Percentiles rank a stretch among this genome's conserved stretches.
phyloP scores from a whole-genome alignment of 23 tunicate genomes.

The Styela plicata region DNA sequence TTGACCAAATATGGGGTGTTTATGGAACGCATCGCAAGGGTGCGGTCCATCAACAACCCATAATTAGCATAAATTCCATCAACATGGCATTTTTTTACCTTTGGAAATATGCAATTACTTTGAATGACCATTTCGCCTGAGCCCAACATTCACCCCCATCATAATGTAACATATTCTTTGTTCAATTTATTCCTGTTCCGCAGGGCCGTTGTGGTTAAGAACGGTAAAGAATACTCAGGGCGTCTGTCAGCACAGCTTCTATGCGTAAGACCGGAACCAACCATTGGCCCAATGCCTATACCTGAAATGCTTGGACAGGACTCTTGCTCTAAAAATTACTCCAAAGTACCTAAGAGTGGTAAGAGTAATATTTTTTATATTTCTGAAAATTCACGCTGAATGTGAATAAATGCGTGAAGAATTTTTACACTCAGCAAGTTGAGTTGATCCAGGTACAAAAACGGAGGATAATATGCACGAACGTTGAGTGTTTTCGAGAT shows the following conservation, averaged over 20 bases:
- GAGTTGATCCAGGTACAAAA: no score
- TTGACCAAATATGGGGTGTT: background rate
- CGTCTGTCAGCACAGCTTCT: background rate
- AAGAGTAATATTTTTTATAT: background rate
- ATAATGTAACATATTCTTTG: no score
- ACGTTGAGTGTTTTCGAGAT: no score
- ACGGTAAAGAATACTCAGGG: background rate
- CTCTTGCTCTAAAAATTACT: background rate
- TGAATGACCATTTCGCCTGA: no score
- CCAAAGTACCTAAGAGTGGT: background rate
- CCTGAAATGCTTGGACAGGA: background rate
- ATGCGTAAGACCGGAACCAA: background rate
- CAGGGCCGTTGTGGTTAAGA: background rate
- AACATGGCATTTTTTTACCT: background rate
- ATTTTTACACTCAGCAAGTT: no score
- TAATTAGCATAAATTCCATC: background rate
- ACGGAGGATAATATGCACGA: no score
- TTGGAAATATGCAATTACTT: no score
- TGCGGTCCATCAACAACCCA: background rate
- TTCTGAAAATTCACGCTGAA: no score
- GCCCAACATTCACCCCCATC: no score
- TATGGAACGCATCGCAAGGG: background rate
- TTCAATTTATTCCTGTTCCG: no score
- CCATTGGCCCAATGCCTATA: background rate
- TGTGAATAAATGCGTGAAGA: no score